Evolutionary conservation across 2,888 invertebrate genomes (phyloP).

Genomic region (Steinernema hermaphroditum): DNA sequence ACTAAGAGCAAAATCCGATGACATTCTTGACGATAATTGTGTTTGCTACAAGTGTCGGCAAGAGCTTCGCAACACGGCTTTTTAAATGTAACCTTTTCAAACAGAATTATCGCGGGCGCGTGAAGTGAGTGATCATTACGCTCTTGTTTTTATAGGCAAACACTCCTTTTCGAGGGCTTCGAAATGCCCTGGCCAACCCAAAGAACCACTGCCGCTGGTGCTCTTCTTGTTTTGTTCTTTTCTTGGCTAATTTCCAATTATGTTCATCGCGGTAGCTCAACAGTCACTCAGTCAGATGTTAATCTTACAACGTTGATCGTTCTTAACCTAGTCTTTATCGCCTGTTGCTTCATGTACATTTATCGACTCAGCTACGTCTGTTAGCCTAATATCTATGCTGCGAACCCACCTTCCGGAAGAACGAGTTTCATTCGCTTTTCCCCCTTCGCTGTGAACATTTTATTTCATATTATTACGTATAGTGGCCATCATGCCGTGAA

Average conservation of each 20-base stretch:
- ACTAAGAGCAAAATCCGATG: constrained; percentile 1
- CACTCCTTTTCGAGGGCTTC: constrained; percentile 3
- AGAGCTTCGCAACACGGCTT: constrained; percentile 25
- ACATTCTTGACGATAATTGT: constrained; percentile 6
- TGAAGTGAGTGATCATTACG: constrained; percentile 25
- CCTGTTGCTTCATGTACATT: no score
- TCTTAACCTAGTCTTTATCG: no score
- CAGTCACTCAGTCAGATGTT: background rate
- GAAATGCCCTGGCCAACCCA: background rate
- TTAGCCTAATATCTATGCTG: background rate
- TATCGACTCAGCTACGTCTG: no score
- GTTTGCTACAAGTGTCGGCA: background rate
- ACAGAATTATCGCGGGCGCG: constrained; percentile 24
- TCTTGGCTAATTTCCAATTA: constrained; percentile 26
- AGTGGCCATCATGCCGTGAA: background rate
- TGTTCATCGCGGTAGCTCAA: background rate
- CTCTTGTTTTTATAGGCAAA: constrained; percentile 18
- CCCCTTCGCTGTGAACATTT: background rate
- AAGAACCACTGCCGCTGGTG: background rate
- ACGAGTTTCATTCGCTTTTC: constrained; percentile 8
- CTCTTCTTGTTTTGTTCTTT: constrained; percentile 10
- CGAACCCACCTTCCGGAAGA: constrained; percentile 20
- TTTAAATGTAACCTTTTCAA: constrained; percentile 30
- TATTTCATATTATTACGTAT: background rate
- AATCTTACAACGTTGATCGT: background rate